These are phyloP conservation scores for Puffinus mauretanicus DNA, from an alignment of 2,113 vertebrate species.

Conservation along the genomic window DNA sequence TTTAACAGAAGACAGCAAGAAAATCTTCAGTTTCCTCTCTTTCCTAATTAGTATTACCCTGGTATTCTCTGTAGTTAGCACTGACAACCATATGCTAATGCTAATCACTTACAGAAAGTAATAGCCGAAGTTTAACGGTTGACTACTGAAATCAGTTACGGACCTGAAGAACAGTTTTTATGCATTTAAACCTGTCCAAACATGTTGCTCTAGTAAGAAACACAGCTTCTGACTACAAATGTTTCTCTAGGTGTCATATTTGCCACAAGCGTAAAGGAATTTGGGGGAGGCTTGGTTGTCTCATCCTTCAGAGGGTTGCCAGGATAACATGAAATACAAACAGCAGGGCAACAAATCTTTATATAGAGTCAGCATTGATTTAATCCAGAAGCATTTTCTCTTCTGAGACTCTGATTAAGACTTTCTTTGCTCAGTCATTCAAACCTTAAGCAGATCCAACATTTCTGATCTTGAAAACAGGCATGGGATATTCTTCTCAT, in stretches of 20 bases:
- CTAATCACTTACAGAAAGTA: background rate
- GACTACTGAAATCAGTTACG: background rate
- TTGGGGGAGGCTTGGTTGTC: background rate
- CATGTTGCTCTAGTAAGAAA: background rate
- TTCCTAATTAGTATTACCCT: background rate
- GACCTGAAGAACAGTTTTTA: background rate
- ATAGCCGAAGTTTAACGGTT: background rate
- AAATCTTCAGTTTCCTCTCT: background rate
- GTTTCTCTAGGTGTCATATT: background rate
- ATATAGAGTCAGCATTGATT: background rate
- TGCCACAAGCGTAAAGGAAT: background rate
- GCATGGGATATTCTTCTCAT: fast-evolving
- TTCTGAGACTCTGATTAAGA: background rate
- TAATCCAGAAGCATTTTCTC: background rate
- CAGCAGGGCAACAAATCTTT: background rate
- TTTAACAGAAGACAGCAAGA: background rate
- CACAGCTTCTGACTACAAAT: background rate
- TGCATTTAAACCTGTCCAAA: background rate
- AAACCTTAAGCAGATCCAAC: background rate
- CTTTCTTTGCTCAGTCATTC: background rate
- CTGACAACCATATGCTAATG: background rate
- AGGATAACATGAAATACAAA: background rate
- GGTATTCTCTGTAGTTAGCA: background rate
- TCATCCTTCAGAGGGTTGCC: background rate
- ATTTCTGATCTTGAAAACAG: background rate